Evolutionary conservation across 92 coral and sea anemone species (phyloP).

Genomic region (Zoanthus sociatus): DNA sequence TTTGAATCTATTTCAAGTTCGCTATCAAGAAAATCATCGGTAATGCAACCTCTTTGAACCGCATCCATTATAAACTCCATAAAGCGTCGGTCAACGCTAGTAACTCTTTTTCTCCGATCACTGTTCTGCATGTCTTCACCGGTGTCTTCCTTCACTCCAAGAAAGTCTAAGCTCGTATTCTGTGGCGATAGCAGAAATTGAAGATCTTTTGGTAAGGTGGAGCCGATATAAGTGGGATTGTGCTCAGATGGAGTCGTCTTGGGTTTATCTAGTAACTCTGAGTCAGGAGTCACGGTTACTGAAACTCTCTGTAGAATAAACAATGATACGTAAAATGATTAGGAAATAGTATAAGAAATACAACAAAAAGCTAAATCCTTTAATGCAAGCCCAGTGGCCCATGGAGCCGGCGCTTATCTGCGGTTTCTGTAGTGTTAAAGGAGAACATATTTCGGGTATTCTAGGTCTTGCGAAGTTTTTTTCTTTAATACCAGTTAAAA

Average conservation of each 20-base stretch:
- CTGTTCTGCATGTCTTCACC: constrained; percentile 45
- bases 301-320: neutral
- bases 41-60: constrained; percentile 74
- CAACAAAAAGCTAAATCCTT: no score
- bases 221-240: neutral
- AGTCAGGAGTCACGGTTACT: neutral
- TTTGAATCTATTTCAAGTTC: neutral
- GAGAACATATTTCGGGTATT: no score
- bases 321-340: no score
- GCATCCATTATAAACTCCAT: constrained; percentile 85
- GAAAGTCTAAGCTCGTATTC: neutral
- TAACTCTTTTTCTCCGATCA: constrained; percentile 2
- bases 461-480: no score
- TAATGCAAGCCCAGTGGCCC: no score
- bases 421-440: no score
- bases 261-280: neutral
- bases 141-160: neutral
- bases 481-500: no score
- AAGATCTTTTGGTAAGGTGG: constrained; percentile 34
- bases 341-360: no score
- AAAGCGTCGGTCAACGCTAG: constrained; percentile 74
- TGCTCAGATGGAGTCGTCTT: constrained; percentile 3
- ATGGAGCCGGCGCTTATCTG: no score
- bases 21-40: constrained; percentile 48
- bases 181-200: constrained; percentile 25